Evolutionary conservation across 2,888 invertebrate genomes (phyloP), one percentile per base, ranked within the genome.

Genomic region (Uloborus plumipes): DNA sequence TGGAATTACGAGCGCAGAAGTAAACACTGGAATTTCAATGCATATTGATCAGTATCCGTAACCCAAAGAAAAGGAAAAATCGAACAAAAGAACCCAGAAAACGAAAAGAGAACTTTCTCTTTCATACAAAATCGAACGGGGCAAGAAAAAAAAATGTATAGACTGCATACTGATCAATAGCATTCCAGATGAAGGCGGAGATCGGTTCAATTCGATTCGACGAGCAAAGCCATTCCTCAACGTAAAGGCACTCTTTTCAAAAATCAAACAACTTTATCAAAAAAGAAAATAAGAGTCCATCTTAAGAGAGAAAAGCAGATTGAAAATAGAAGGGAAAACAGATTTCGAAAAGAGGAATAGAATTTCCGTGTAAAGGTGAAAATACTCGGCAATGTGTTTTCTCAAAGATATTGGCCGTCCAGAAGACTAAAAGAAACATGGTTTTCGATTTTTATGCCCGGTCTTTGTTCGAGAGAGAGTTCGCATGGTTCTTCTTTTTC

Each of bases 231-330:
- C 80, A 81, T 81, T 49, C 64, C 75, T 81, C 80, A 81, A 73
- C 22, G 61, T 20, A 51, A 53, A 70, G 73, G 64, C 66, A 62
- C 73, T 81, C 80, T 81, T 81, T 80, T 81, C 74, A 81, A 74
- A 39, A 81, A 81, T 81, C 74, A 81, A 81, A 81, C 80, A 81
- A 73, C 80, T 81, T 81, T 81, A 74, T 81, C 80, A 81, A 81
- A 81, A n/a, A 80, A 53, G 47, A 81, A 65, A 67, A 62, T 65
- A 69, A 61, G 39, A 59, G 71, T 72, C 78, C 65, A 72, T 78
- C 78, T 71, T 70, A 16, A 58, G 51, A 39, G 31, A 39, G 61
- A 79, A 61, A 58, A 69, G 80, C 80, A 81, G 80, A 81, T 81
- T 74, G 80, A 81, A 81, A 81, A 81, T 81, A 81, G 73, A 70